phyloP scores from a whole-genome alignment of 2,888 invertebrate genomes.

The Cabera pusaria region DNA sequence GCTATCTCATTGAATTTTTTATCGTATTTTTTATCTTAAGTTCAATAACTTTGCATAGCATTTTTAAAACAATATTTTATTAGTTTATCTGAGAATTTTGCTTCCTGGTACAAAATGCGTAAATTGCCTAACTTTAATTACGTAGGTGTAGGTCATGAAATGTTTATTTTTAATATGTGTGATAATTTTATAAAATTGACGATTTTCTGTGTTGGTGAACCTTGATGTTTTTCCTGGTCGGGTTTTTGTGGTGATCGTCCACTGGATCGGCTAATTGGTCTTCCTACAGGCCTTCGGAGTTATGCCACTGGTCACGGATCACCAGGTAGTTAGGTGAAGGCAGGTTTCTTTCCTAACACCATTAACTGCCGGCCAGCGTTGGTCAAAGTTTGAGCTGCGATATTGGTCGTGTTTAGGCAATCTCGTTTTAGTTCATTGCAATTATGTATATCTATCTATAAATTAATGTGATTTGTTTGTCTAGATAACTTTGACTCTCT shows the following conservation, averaged over 20 bases:
- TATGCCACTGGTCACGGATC: conserved; percentile 29
- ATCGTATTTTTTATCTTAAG: too few species aligned
- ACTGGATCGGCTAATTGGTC: conserved; percentile 20
- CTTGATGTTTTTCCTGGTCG: conserved; percentile 24
- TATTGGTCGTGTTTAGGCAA: too few species aligned
- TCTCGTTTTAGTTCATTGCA: too few species aligned
- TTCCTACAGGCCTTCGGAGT: conserved; percentile 33
- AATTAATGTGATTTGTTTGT: too few species aligned
- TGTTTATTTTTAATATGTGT: conserved; percentile 5
- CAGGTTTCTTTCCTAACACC: conserved; percentile 30
- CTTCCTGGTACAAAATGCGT: conserved; percentile 4
- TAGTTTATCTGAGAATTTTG: too few species aligned
- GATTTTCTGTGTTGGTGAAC: conserved; percentile 6
- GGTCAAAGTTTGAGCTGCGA: conserved; percentile 7
- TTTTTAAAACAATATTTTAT: too few species aligned
- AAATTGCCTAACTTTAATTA: conserved; percentile 3
- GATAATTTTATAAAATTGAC: conserved; percentile 1
- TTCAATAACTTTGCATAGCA: conserved; percentile 1
- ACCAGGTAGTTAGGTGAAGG: conserved; percentile 31
- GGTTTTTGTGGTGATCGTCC: conserved; percentile 23
- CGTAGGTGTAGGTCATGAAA: conserved; percentile 13
- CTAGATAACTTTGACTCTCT: too few species aligned
- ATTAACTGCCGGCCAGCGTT: conserved; percentile 10
- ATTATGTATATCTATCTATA: too few species aligned
- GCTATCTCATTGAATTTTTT: too few species aligned